A percentile compares a stretch with the other conserved stretches of the same genome.
Evolutionary conservation across 1,140 invertebrate genomes (phyloP).

Genomic region (Homarus americanus): DNA sequence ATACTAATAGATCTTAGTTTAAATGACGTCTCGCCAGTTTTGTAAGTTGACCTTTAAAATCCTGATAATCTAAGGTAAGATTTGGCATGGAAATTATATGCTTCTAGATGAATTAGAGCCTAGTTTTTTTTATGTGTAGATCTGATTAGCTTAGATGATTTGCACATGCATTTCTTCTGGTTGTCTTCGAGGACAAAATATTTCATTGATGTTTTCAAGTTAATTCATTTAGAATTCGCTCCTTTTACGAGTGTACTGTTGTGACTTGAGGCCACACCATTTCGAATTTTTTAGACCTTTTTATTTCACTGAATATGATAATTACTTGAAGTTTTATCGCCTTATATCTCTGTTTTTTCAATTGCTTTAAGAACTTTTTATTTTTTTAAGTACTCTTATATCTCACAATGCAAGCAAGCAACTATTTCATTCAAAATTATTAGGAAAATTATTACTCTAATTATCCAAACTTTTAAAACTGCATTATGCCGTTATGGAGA

Average conservation of each 20-base stretch:
- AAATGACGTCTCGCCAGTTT: not conserved
- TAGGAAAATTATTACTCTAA: too few relatives aligned
- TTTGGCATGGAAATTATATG: conserved; percentile 46
- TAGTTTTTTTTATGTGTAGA: conserved; percentile 6
- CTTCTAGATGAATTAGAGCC: conserved; percentile 9
- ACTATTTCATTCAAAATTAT: too few relatives aligned
- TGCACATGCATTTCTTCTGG: not conserved
- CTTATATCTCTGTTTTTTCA: too few relatives aligned
- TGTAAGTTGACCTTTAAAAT: conserved; percentile 5
- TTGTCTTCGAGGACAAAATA: not conserved
- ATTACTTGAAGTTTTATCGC: too few relatives aligned
- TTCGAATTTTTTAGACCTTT: too few relatives aligned
- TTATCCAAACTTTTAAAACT: too few relatives aligned
- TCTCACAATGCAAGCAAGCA: too few relatives aligned
- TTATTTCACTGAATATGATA: too few relatives aligned
- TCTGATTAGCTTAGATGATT: not conserved
- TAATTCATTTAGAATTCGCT: not conserved
- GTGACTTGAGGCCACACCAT: not conserved
- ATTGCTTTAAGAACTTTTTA: too few relatives aligned
- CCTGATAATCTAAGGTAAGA: conserved; percentile 13
- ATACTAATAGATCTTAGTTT: conserved; percentile 4
- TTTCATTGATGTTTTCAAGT: not conserved
- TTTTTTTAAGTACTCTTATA: too few relatives aligned
- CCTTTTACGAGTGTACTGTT: not conserved
- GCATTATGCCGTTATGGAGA: too few relatives aligned